These are phyloP conservation scores for Conopomorpha cramerella DNA, from an alignment of 1,140 invertebrate genomes.

Conservation along the genomic window DNA sequence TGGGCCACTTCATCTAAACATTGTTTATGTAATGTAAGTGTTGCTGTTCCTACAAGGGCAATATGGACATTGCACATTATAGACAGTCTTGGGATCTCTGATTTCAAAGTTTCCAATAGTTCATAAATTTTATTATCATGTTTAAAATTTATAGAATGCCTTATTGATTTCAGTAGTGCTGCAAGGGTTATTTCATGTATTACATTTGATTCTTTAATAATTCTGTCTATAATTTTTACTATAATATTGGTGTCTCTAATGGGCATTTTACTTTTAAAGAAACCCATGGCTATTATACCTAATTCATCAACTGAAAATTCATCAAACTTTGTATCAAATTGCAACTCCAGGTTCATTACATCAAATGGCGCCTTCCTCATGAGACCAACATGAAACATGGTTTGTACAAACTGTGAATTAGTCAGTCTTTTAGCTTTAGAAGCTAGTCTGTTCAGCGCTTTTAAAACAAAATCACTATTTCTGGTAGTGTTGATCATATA, in stretches of 20 bases:
- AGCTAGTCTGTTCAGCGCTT: constrained; percentile 51
- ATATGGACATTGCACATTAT: constrained; percentile 60
- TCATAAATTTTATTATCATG: constrained; percentile 26
- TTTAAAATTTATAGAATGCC: constrained; percentile 33
- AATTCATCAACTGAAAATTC: constrained; percentile 62
- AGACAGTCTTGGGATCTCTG: constrained; percentile 50
- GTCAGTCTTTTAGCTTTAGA: constrained; percentile 51
- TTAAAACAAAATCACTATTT: constrained; percentile 40
- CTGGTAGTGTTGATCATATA: constrained; percentile 45
- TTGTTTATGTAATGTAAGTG: constrained; percentile 39
- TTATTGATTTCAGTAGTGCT: constrained; percentile 62
- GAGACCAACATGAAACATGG: constrained; percentile 60
- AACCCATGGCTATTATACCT: constrained; percentile 63
- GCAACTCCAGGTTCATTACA: constrained; percentile 63
- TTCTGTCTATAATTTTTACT: constrained; percentile 42
- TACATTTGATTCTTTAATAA: constrained; percentile 28
- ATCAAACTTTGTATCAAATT: constrained; percentile 40
- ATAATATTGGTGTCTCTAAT: constrained; percentile 53
- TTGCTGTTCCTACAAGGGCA: constrained; percentile 51
- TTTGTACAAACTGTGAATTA: constrained; percentile 56
- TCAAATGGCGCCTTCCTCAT: constrained; percentile 41
- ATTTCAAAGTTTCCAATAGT: constrained; percentile 33
- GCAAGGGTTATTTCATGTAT: constrained; percentile 60
- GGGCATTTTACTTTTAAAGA: constrained; percentile 64
- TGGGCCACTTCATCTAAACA: constrained; percentile 33